Conservation (phyloP, 2,113 vertebrate species). For the Columbina picui region DNA sequence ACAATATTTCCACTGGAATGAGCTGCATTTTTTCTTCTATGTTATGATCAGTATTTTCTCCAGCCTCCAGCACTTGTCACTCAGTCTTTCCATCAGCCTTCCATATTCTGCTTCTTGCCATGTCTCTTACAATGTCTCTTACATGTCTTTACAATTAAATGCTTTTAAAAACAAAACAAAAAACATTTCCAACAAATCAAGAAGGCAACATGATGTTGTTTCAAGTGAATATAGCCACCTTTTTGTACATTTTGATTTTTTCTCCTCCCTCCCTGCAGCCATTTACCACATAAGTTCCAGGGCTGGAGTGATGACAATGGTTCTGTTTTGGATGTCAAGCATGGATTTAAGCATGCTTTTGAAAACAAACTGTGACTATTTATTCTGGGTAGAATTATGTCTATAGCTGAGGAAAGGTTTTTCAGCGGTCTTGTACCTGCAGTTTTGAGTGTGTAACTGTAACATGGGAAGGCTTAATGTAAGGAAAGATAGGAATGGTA, state of each 20-base stretch:
- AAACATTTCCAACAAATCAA: not conserved
- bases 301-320: not conserved
- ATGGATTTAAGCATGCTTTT: not conserved
- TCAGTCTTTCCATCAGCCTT: not conserved
- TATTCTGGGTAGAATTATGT: not conserved
- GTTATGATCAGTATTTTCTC: slow-evolving; percentile 2
- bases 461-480: not conserved
- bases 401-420: not conserved
- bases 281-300: not conserved
- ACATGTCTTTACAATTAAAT: not conserved
- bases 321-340: not conserved
- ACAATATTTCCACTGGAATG: not conserved
- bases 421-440: not conserved
- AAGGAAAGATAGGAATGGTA: not conserved
- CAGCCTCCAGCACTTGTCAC: not conserved
- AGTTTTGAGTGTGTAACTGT: not conserved
- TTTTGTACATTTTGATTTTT: not conserved
- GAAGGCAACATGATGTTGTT: not conserved
- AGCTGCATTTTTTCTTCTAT: not conserved
- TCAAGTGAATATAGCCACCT: not conserved
- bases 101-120: not conserved
- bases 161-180: too few relatives aligned
- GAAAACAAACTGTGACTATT: not conserved
- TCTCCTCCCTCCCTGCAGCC: accelerated
- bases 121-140: not conserved